Conservation (phyloP, 2,888 invertebrate genomes). For the Drosophila phalerata region DNA sequence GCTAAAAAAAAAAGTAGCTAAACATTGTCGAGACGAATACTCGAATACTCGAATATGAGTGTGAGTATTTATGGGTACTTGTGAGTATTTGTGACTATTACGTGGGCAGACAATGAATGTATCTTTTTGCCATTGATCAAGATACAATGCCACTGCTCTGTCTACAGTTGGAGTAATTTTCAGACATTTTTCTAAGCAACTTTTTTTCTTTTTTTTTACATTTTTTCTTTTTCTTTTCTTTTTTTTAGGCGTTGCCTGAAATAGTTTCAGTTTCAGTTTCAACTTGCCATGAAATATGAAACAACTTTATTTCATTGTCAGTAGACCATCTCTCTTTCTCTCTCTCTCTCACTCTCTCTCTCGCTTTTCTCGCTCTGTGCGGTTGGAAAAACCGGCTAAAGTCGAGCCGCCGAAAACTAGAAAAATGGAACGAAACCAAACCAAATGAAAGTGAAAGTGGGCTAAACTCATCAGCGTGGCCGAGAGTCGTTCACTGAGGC, state of each 20-base stretch:
- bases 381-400: conserved; percentile 71
- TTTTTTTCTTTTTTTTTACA: conserved; percentile 25
- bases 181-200: conserved; percentile 54
- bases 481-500: conserved; percentile 38
- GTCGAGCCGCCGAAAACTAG: conserved; percentile 39
- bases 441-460: conserved; percentile 82
- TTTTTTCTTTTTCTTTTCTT: conserved; percentile 3
- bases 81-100: conserved; percentile 27
- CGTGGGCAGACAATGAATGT: conserved; percentile 40
- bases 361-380: background rate
- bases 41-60: background rate
- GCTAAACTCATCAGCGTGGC: conserved; percentile 78
- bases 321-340: conserved; percentile 18
- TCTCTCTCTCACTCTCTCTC: background rate
- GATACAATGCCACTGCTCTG: conserved; percentile 17
- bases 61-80: conserved; percentile 2
- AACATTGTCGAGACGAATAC: conserved; percentile 1
- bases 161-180: conserved; percentile 52
- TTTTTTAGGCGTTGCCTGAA: conserved; percentile 41
- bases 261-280: conserved; percentile 56
- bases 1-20: conserved; percentile 25
- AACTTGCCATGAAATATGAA: conserved; percentile 71
- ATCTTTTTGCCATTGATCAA: conserved; percentile 18
- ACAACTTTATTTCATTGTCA: conserved; percentile 78
- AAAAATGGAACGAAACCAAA: conserved; percentile 63